These are phyloP conservation scores for Melipona quadrifasciata DNA, from an alignment of 1,140 invertebrate genomes.

Conservation along the genomic window DNA sequence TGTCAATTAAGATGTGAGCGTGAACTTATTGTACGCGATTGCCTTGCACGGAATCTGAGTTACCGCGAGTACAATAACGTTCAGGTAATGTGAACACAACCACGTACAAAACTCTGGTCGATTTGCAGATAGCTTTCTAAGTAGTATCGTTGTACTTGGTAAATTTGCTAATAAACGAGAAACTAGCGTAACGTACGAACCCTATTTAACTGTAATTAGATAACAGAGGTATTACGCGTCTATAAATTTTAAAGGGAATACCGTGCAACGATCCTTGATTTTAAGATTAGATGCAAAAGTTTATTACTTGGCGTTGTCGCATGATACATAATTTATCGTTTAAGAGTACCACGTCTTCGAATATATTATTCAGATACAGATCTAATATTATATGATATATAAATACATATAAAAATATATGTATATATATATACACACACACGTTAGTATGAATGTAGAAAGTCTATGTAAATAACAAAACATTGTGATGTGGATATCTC, in stretches of 20 bases:
- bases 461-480: constrained; percentile 52
- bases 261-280: constrained; percentile 30
- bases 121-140: constrained; percentile 36
- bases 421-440: neutral
- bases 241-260: constrained; percentile 7
- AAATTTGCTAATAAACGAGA: neutral
- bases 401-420: neutral
- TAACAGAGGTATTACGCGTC: neutral
- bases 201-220: neutral
- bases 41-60: constrained; percentile 35
- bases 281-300: constrained; percentile 19
- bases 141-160: neutral
- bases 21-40: constrained; percentile 37
- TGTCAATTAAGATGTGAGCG: constrained; percentile 36
- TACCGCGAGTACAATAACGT: constrained; percentile 35
- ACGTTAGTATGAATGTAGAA: constrained; percentile 32
- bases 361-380: constrained; percentile 24
- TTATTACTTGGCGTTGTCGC: constrained; percentile 24
- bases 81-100: constrained; percentile 15
- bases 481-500: constrained; percentile 45
- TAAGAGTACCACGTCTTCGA: constrained; percentile 1
- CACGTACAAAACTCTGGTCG: constrained; percentile 27
- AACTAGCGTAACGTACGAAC: neutral
- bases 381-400: neutral
- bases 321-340: constrained; percentile 15